Base-by-base conservation (phyloP, 2,888 invertebrate species). In the Eristalis tenax region DNA sequence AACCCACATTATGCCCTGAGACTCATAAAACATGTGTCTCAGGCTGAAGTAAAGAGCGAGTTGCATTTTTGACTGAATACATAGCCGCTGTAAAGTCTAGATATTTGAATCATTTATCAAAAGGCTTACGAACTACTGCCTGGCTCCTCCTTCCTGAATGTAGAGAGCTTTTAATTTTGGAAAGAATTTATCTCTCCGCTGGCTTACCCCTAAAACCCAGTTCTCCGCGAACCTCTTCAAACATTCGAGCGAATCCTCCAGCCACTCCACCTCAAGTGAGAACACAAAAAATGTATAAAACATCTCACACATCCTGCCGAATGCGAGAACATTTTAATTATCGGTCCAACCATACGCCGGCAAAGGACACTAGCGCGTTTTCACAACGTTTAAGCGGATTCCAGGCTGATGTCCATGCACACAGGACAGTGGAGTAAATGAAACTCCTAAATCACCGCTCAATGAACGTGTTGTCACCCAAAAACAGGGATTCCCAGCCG, bases 381-480 rank as follows among this genome's bases (percentile, higher is more conserved):
- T 92, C 91, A 91, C 91, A 91, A 89, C 91, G 90, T 89, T 91
- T 91, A 91, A 91, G 91, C 92, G 88, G 92, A 91, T 91, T 91
- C 40, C 89, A 70, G 61, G 73, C 18, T 18, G 18, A 18, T 50
- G 28, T 43, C n/a, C 43, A 10, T 23, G 11, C 65, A 22, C 22
- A 74, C 73, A 28, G 69, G 50, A 73, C 43, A 43, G 15, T 32
- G 63, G 64, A 74, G 71, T 73, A 87, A 84, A 84, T 88, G 87
- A 88, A 88, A 88, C 38, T 80, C 87, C 87, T 88, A 88, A 88
- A 80, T 82, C 86, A 88, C 76, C 74, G 84, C 59, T 81, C 83
- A 79, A 82, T 85, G 84, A 74, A 87, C 76, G 87, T 88, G 78
- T 86, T 89, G 89, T 89, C 89, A 88, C 83, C 75, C 76, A 83